Conservation (phyloP, 2,888 invertebrate species). For the Stegana nigrithorax region DNA sequence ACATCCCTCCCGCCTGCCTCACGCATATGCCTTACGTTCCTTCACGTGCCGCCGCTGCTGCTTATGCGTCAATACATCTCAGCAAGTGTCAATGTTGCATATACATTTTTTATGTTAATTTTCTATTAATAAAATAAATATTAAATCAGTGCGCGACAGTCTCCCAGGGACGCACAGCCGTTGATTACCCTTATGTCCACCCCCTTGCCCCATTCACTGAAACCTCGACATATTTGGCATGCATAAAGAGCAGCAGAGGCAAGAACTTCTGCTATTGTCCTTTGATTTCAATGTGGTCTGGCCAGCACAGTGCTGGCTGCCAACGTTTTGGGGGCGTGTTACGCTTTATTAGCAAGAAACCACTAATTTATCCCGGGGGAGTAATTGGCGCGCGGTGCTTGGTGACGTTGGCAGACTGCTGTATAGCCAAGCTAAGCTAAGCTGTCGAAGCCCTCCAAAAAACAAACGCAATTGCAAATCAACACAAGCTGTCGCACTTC, state of each 20-base stretch:
- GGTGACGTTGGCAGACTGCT: background rate
- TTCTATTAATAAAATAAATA: conserved; percentile 63
- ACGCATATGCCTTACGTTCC: no score
- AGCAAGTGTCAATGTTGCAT: conserved; percentile 24
- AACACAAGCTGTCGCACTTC: conserved; percentile 15
- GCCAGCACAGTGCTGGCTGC: background rate
- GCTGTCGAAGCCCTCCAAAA: background rate
- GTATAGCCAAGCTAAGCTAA: no score
- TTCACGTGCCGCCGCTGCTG: background rate
- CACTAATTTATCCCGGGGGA: conserved; percentile 15
- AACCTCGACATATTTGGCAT: background rate
- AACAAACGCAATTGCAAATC: conserved; percentile 15
- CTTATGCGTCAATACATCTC: conserved; percentile 22
- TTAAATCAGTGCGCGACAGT: conserved; percentile 50
- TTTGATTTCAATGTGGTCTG: no score
- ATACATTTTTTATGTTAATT: conserved; percentile 54
- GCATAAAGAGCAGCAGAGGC: background rate
- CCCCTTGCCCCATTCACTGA: background rate
- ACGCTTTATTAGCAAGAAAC: conserved; percentile 6
- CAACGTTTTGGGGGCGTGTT: background rate
- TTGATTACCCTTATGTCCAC: no score
- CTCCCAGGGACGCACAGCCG: background rate
- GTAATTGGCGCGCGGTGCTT: background rate
- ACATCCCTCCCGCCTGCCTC: no score
- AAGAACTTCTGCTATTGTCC: conserved; percentile 6